phyloP scores from a whole-genome alignment of 2,113 vertebrate genomes.

The Pavo muticus region DNA sequence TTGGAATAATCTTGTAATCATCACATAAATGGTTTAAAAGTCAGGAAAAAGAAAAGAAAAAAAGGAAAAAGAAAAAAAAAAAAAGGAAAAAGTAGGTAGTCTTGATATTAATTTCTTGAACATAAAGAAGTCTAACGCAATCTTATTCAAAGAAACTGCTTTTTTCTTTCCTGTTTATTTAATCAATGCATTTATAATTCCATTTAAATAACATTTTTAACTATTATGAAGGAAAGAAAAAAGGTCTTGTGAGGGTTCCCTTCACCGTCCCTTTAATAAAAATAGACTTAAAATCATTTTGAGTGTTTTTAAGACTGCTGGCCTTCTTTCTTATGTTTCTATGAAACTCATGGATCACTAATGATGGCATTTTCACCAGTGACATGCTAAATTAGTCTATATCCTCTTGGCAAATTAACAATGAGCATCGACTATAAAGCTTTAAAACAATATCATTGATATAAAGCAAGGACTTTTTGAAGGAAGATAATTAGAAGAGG shows the following conservation, averaged over 20 bases:
- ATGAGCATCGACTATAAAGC: constrained; percentile 63
- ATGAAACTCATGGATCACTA: constrained; percentile 73
- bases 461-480: constrained; percentile 45
- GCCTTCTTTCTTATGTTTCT: background rate
- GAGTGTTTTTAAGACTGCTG: background rate
- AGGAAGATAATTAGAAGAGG: background rate
- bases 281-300: background rate
- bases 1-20: background rate
- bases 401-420: constrained; percentile 78
- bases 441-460: constrained; percentile 55
- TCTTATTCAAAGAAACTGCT: background rate
- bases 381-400: constrained; percentile 75
- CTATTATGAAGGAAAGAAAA: background rate
- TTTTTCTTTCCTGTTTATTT: background rate
- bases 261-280: background rate
- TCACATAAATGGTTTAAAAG: background rate
- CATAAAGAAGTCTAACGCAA: background rate
- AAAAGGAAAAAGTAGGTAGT: background rate
- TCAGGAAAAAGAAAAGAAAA: background rate
- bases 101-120: background rate
- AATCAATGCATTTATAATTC: background rate
- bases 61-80: background rate
- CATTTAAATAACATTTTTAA: background rate
- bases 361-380: constrained; percentile 80
- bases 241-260: background rate